Base-by-base conservation (phyloP, 2,888 invertebrate genomes). In the Thymelicus acteon region DNA sequence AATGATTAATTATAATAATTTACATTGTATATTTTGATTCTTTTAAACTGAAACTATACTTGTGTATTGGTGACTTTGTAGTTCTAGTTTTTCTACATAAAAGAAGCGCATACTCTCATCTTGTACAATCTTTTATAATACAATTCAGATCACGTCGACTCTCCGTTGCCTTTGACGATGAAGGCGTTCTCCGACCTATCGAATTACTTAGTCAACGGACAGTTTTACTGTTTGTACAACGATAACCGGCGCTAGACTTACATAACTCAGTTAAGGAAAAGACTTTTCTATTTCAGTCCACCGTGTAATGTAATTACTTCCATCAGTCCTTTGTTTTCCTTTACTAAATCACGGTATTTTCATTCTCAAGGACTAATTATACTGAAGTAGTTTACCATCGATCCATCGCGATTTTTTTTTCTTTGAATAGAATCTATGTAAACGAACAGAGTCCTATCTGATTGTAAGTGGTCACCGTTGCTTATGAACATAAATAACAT, bases 121-220 rank as follows among this genome's bases (percentile, higher is more conserved):
- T 54, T 54, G 12, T 54, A 54, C 52, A 52, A 5, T 54, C 24
- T 10, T 54, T 7, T 12, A 54, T 10, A 24, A 24, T 54, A 8
- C 24, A 24, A 54, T 54, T 54, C 54, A 10, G 24, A 54, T 54
- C 54, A 54, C 54, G 24, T 54, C 10, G 7, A 0, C 54, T 5
- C 24, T 54, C 1, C 54, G 54, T 24, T 54, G 19, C 49, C 49
- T 52, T 47, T 19, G 49, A 52, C 54, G 54, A 54, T 54, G 54
- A 54, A 54, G 54, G 54, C 54, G 54, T 54, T 54, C 7, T n/a
- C 12, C 24, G 19, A 19, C 54, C 54, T 54, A 54, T 54, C 54
- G 54, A 54, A 54, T 54, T 54, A 54, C 54, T 54, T 24, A 54
- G 54, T 54, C 54, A 54, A 54, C 54, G 54, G 52, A 24, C 24